phyloP scores from a whole-genome alignment of 2,113 vertebrate genomes.

The Ahaetulla prasina region DNA sequence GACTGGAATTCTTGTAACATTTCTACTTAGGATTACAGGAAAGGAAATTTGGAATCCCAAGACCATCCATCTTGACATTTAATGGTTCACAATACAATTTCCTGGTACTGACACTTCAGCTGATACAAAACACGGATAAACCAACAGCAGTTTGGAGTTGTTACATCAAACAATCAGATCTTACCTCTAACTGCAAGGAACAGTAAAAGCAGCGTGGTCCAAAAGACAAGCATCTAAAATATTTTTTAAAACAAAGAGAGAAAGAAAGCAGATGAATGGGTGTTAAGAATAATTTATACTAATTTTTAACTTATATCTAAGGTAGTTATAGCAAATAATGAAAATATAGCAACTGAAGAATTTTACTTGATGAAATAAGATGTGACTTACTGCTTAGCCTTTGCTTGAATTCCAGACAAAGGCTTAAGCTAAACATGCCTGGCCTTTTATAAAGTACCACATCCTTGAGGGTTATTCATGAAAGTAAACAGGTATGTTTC shows the following conservation, averaged over 20 bases:
- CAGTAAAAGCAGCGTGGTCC: slow-evolving; percentile 54
- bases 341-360: neutral
- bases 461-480: slow-evolving; percentile 43
- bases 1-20: neutral
- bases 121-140: neutral
- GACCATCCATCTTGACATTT: neutral
- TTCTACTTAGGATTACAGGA: neutral
- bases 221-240: slow-evolving; percentile 63
- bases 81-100: neutral
- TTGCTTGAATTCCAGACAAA: neutral
- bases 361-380: neutral
- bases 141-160: neutral
- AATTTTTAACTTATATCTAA: neutral
- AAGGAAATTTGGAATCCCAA: neutral
- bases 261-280: neutral
- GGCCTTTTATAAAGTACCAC: slow-evolving; percentile 58
- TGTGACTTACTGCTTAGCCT: slow-evolving; percentile 35
- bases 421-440: neutral
- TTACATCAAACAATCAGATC: neutral
- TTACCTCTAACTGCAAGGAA: slow-evolving; percentile 59
- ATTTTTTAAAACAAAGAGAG: slow-evolving; percentile 25
- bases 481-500: slow-evolving; percentile 35
- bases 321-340: neutral
- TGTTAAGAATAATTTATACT: rapidly evolving
- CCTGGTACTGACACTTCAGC: neutral